These are phyloP conservation scores for Pipra filicauda DNA, from an alignment of 2,113 vertebrate genomes.

Conservation along the genomic window DNA sequence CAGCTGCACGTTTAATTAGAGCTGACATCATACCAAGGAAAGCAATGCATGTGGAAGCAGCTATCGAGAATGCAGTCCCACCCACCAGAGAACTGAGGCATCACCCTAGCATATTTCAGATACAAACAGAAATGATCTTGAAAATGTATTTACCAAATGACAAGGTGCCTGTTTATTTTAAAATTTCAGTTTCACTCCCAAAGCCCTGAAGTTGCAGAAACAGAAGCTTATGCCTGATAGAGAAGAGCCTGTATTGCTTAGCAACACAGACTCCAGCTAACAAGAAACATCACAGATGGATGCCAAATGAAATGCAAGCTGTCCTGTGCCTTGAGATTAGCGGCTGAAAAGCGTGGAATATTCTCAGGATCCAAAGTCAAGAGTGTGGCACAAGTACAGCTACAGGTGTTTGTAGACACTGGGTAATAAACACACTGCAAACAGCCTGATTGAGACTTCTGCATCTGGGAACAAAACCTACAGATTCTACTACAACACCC, in stretches of 20 bases:
- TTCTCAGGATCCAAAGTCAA: not conserved
- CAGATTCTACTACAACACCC: not conserved
- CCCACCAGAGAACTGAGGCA: not conserved
- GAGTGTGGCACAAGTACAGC: not conserved
- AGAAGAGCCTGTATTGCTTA: slow-evolving; percentile 29
- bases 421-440: not conserved
- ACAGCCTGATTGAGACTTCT: not conserved
- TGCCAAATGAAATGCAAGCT: slow-evolving; percentile 8
- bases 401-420: not conserved
- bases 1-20: not conserved
- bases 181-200: slow-evolving; percentile 20
- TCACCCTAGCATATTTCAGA: not conserved
- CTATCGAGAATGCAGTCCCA: not conserved
- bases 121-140: not conserved
- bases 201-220: slow-evolving; percentile 50
- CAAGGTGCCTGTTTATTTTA: slow-evolving; percentile 20
- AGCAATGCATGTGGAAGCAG: not conserved
- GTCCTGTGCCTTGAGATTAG: slow-evolving; percentile 1
- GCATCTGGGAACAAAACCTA: not conserved
- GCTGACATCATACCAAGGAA: not conserved
- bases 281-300: slow-evolving; percentile 18
- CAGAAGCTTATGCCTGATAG: not conserved
- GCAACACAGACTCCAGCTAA: slow-evolving; percentile 39
- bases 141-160: slow-evolving; percentile 8
- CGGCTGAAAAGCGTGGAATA: not conserved